Conservation (phyloP, 1,140 invertebrate species). For the Riptortus pedestris region DNA sequence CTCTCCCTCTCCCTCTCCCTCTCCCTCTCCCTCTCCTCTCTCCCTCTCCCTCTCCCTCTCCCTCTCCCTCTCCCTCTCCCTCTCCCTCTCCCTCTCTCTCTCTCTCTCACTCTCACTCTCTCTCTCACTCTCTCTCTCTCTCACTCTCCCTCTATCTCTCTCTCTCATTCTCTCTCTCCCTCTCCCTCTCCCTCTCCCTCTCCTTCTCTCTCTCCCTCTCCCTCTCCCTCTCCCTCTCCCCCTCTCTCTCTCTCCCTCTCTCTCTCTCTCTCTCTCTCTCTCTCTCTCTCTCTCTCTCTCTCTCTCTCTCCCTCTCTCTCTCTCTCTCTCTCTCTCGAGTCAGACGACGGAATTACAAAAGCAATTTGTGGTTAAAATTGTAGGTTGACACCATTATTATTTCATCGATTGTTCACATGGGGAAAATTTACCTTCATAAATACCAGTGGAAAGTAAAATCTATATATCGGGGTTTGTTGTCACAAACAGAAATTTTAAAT, state of each 20-base stretch:
- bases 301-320: too few species aligned
- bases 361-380: too few species aligned
- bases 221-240: constrained; percentile 1
- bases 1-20: not conserved
- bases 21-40: not conserved
- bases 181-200: constrained; percentile 1
- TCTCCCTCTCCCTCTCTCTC: constrained; percentile 1
- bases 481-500: too few species aligned
- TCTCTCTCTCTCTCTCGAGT: too few species aligned
- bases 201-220: constrained; percentile 1
- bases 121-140: not conserved
- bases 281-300: too few species aligned
- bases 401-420: too few species aligned
- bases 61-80: not conserved
- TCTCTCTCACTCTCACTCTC: not conserved
- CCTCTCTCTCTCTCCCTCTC: not conserved
- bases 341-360: too few species aligned
- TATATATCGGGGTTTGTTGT: too few species aligned
- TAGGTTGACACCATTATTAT: too few species aligned
- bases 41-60: constrained; percentile 1
- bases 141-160: not conserved
- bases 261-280: too few species aligned
- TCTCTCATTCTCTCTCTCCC: constrained; percentile 1
- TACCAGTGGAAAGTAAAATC: too few species aligned
- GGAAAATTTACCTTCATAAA: too few species aligned